Evolutionary conservation across 2,888 invertebrate genomes (phyloP).

Genomic region (Stictocephala bisonia): DNA sequence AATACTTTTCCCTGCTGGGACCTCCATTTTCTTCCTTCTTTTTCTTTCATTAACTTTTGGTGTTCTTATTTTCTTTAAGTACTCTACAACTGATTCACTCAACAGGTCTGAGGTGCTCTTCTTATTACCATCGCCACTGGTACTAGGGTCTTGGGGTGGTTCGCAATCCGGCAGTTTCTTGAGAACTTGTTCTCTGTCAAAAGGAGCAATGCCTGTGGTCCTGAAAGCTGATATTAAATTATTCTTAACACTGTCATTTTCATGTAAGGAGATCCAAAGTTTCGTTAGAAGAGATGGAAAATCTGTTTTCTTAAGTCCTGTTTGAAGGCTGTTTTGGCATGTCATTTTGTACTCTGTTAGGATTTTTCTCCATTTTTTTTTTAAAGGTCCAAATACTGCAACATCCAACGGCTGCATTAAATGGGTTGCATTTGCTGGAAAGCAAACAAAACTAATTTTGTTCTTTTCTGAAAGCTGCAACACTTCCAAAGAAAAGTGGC

Average conservation of each 20-base stretch:
- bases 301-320: background rate
- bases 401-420: constrained; percentile 57
- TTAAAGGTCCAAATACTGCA: constrained; percentile 57
- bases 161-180: no score
- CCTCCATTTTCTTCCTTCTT: background rate
- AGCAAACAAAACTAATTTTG: constrained; percentile 60
- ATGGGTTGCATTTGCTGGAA: constrained; percentile 58
- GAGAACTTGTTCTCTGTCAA: no score
- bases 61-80: background rate
- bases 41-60: no score
- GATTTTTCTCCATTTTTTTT: constrained; percentile 54
- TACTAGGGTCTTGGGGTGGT: no score
- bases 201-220: no score
- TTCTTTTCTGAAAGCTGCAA: constrained; percentile 59
- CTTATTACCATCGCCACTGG: no score
- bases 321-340: background rate
- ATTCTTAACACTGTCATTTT: constrained; percentile 6
- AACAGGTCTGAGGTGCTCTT: background rate
- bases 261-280: constrained; percentile 4
- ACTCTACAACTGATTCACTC: background rate
- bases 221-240: no score
- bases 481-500: constrained; percentile 57
- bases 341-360: constrained; percentile 47
- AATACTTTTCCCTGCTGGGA: background rate
- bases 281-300: background rate